Conservation (phyloP, 1,140 invertebrate genomes). For the Drosophila orosa region DNA sequence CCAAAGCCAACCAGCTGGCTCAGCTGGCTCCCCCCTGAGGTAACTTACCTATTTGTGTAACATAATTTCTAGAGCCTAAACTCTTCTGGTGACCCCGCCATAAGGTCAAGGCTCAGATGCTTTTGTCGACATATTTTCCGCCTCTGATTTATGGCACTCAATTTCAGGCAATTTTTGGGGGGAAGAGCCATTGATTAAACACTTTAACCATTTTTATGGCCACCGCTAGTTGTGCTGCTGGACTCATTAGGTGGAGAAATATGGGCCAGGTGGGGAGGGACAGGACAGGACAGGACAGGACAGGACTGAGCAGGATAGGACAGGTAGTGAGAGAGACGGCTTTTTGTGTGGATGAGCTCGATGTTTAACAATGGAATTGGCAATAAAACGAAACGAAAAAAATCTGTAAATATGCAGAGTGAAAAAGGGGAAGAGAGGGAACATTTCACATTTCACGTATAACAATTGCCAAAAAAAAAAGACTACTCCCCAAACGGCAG, state of each 20-base stretch:
- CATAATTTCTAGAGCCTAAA: background rate
- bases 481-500: slow-evolving; percentile 14
- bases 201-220: slow-evolving; percentile 52
- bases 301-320: no score
- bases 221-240: slow-evolving; percentile 2
- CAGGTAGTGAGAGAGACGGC: no score
- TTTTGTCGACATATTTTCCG: slow-evolving; percentile 39
- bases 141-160: slow-evolving; percentile 74
- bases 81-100: slow-evolving; percentile 14
- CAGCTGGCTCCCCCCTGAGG: background rate
- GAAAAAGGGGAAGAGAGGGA: slow-evolving; percentile 13
- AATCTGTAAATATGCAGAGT: slow-evolving; percentile 64
- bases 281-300: no score
- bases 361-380: slow-evolving; percentile 47
- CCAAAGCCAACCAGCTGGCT: slow-evolving; percentile 1
- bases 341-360: slow-evolving; percentile 20
- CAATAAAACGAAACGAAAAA: slow-evolving; percentile 42
- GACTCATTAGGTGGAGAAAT: slow-evolving; percentile 16
- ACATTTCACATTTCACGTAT: slow-evolving; percentile 39
- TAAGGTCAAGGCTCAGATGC: slow-evolving; percentile 56
- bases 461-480: slow-evolving; percentile 55
- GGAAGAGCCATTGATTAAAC: slow-evolving; percentile 60
- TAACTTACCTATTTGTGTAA: slow-evolving; percentile 14
- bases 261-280: background rate
- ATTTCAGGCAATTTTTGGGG: slow-evolving; percentile 44